A percentile compares a stretch with the other conserved stretches of the same genome.
phyloP scores from a whole-genome alignment of 1,140 invertebrate species.

The Conopomorpha cramerella region DNA sequence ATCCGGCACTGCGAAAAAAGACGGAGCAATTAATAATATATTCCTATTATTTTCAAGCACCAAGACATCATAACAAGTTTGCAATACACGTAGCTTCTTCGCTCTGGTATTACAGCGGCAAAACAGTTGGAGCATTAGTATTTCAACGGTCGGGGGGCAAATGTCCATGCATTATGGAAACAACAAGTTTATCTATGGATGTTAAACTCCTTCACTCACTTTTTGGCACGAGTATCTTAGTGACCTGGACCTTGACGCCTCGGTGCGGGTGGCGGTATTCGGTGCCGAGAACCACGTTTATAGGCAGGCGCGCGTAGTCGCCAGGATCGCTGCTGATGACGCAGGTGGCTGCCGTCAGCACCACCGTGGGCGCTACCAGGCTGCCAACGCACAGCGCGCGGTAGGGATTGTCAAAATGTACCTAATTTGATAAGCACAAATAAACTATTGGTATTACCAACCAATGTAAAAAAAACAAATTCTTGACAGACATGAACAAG shows the following conservation, averaged over 20 bases:
- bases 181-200: too few species aligned
- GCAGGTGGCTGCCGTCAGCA: slow-evolving; percentile 32
- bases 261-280: slow-evolving; percentile 31
- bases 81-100: too few species aligned
- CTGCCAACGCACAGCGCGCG: slow-evolving; percentile 36
- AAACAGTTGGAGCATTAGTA: neutral
- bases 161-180: too few species aligned
- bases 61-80: too few species aligned
- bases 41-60: too few species aligned
- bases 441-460: too few species aligned
- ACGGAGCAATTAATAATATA: too few species aligned
- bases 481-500: too few species aligned
- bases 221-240: slow-evolving; percentile 29
- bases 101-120: too few species aligned
- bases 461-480: slow-evolving; percentile 1
- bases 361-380: slow-evolving; percentile 22
- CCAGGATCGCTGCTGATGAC: slow-evolving; percentile 14
- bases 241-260: slow-evolving; percentile 36
- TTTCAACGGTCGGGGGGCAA: neutral
- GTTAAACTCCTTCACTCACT: slow-evolving; percentile 27
- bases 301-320: slow-evolving; percentile 16
- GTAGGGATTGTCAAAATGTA: slow-evolving; percentile 33
- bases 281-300: slow-evolving; percentile 26
- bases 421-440: too few species aligned
- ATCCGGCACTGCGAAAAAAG: too few species aligned